Evolutionary conservation across 2,888 invertebrate species (phyloP), one percentile per base, ranked within the genome.

Genomic region (Listrodromus nycthemerus): DNA sequence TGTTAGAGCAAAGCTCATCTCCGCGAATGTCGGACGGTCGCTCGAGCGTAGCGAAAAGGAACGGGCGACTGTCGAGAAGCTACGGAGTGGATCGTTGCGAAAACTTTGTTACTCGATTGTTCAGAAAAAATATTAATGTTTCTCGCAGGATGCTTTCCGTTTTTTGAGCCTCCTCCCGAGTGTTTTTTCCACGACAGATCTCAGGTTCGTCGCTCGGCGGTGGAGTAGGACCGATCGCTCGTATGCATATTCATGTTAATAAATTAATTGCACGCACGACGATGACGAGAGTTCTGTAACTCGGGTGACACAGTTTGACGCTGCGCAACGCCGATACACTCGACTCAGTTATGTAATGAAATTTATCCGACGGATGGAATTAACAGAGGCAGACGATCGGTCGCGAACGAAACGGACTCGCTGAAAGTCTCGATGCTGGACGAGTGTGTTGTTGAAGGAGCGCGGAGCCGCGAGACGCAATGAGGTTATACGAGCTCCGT

Each of bases 241-340:
- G 66, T 65, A 78, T 79, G 78, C 76, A 87, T 86, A 85, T 87
- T 86, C 84, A 82, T 86, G 82, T 85, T 83, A 85, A 87, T 87
- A 87, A 86, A 87, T 87, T 86, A 84, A 87, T 85, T 84, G 85
- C 45, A 8, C 67, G 80, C 73, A 30, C 55, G 70, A 52, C 78
- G 27, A 71, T 58, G 55, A 73, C 65, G 58, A 55, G 71, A 69
- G 74, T 66, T 67, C 61, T 74, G 48, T 55, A 67, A 83, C 70
- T 78, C 79, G 7, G 24, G 52, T 67, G 78, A 75, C 84, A 78
- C 78, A 55, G 21, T 81, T 78, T 33, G 16, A 52, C 21, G 2
- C 33, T 21, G 33, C 45, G 16, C 69, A 30, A 21, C 27, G 10
- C 55, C 69, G 27, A 69, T 79, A 70, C 37, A 24, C 24, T 73